Conservation (phyloP, 2,113 vertebrate genomes). For the Athene cunicularia region DNA sequence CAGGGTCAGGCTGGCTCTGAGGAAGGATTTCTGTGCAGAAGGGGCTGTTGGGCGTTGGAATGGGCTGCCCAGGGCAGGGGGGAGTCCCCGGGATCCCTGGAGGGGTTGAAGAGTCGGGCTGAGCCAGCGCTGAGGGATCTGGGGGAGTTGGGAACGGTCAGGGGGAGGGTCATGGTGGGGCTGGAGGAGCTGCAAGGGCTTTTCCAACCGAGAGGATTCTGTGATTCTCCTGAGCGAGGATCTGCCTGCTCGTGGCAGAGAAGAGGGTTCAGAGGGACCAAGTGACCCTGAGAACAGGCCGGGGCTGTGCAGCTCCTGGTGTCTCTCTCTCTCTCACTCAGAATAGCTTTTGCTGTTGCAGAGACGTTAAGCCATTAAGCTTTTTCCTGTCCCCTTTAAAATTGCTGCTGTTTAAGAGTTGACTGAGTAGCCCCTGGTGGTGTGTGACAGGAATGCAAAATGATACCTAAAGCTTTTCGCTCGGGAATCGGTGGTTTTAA, state of each 20-base stretch:
- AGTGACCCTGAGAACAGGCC: not conserved
- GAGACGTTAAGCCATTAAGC: not conserved
- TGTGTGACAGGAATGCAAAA: constrained; percentile 28
- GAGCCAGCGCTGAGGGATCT: too few relatives aligned
- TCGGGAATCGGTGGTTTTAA: not conserved
- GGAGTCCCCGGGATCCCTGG: too few relatives aligned
- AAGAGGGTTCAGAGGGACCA: not conserved
- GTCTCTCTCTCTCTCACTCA: not conserved
- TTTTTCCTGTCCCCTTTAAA: not conserved
- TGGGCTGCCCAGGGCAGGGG: too few relatives aligned
- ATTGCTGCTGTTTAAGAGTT: not conserved
- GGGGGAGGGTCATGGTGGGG: too few relatives aligned
- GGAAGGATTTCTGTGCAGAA: too few relatives aligned
- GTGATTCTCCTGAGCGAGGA: not conserved
- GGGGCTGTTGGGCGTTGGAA: too few relatives aligned
- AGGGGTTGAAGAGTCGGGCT: too few relatives aligned
- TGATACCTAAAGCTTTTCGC: not conserved
- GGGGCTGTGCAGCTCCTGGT: not conserved
- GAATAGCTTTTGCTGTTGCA: not conserved
- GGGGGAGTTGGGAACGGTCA: too few relatives aligned
- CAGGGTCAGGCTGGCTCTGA: too few relatives aligned
- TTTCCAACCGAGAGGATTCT: too few relatives aligned
- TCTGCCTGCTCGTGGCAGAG: not conserved
- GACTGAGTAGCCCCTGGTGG: not conserved
- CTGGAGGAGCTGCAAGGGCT: too few relatives aligned